Conservation (phyloP, 1,140 invertebrate genomes). For the Parasteatoda tepidariorum region DNA sequence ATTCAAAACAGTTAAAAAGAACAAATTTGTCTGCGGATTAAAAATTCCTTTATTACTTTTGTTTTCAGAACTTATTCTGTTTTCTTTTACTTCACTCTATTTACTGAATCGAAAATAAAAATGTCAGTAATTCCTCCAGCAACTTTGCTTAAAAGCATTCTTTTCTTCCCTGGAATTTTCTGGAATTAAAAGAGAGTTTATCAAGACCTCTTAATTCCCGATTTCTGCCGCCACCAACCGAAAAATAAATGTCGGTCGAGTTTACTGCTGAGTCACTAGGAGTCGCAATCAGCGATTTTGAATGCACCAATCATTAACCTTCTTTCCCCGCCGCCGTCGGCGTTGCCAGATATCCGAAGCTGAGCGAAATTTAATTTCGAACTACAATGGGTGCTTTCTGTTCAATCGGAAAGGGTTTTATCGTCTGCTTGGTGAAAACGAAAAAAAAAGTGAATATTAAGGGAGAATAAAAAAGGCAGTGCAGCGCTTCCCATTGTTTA, state of each 20-base stretch:
- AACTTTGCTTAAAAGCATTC: too few relatives aligned
- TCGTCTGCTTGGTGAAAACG: neutral
- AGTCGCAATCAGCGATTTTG: conserved; percentile 27
- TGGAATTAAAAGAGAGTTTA: neutral
- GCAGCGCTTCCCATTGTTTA: too few relatives aligned
- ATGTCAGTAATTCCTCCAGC: too few relatives aligned
- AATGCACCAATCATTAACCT: conserved; percentile 42
- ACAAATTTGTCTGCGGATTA: too few relatives aligned
- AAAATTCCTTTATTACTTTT: too few relatives aligned
- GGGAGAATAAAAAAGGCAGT: neutral
- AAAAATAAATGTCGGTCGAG: conserved; percentile 3
- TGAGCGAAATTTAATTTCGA: conserved; percentile 40
- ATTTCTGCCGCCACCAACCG: neutral
- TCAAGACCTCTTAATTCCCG: neutral
- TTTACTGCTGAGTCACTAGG: conserved; percentile 3
- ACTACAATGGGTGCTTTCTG: conserved; percentile 18
- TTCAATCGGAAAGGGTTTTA: neutral
- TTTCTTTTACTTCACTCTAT: too few relatives aligned
- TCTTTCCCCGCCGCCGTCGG: conserved; percentile 8
- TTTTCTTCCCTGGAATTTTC: neutral
- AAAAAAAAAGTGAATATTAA: neutral
- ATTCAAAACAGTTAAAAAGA: too few relatives aligned
- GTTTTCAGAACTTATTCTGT: too few relatives aligned
- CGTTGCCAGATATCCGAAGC: conserved; percentile 15
- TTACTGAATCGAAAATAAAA: too few relatives aligned